Percentiles rank a stretch among this genome's conserved stretches.
Conservation (phyloP, 1,140 invertebrate species). For the Mesaphorura yosii region DNA sequence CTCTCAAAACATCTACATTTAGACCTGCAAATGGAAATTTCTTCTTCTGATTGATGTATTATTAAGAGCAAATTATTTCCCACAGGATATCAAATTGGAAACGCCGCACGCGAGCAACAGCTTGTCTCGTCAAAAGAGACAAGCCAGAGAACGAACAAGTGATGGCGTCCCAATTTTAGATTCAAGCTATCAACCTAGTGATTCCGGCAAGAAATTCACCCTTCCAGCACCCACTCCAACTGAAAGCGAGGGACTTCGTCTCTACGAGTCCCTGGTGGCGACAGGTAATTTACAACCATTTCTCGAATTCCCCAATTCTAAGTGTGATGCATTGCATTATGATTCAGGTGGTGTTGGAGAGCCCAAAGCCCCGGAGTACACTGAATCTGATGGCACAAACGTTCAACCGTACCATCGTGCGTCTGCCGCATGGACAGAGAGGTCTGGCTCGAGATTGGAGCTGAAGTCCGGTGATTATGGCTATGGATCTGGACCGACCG, state of each 20-base stretch:
- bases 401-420: slow-evolving; percentile 18
- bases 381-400: slow-evolving; percentile 2
- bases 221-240: neutral
- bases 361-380: slow-evolving; percentile 15
- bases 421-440: slow-evolving; percentile 30
- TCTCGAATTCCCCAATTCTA: neutral
- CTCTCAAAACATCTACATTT: too few species aligned
- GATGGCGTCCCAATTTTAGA: slow-evolving; percentile 28
- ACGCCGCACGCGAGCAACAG: too few species aligned
- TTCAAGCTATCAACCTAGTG: too few species aligned
- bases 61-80: too few species aligned
- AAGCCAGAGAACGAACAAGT: slow-evolving; percentile 15
- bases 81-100: too few species aligned
- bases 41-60: too few species aligned
- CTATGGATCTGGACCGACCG: neutral
- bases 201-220: neutral
- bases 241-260: slow-evolving; percentile 23
- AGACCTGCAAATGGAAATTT: too few species aligned
- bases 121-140: too few species aligned
- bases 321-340: neutral
- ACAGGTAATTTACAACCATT: slow-evolving; percentile 15
- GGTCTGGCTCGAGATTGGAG: slow-evolving; percentile 12
- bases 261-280: slow-evolving; percentile 24
- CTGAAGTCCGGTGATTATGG: slow-evolving; percentile 30
- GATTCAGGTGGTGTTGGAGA: slow-evolving; percentile 25